A percentile compares a stretch with the other conserved stretches of the same genome.
phyloP scores from a whole-genome alignment of 2,888 invertebrate species.

The Synergus japonicus region DNA sequence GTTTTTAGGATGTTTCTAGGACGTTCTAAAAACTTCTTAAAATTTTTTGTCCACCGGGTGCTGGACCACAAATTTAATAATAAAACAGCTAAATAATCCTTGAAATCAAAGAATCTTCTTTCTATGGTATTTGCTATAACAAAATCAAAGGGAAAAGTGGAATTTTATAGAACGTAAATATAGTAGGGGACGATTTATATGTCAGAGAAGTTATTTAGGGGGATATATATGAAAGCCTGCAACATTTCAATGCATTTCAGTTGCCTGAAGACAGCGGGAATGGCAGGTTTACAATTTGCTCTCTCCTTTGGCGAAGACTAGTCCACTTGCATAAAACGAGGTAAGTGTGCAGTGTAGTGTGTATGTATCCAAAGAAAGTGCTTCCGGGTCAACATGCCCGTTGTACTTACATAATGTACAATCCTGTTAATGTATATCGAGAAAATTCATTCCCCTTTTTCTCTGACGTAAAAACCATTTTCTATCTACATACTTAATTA shows the following conservation, averaged over 20 bases:
- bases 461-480: background rate
- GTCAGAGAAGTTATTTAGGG: slow-evolving; percentile 63
- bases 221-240: slow-evolving; percentile 54
- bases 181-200: slow-evolving; percentile 43
- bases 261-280: slow-evolving; percentile 56
- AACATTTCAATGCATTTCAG: slow-evolving; percentile 64
- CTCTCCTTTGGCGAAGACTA: slow-evolving; percentile 50
- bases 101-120: too few species aligned
- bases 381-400: slow-evolving; percentile 63
- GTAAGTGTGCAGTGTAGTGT: slow-evolving; percentile 31
- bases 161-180: background rate
- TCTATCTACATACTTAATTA: too few species aligned
- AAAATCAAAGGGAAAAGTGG: background rate
- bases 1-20: too few species aligned
- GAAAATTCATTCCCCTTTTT: slow-evolving; percentile 35
- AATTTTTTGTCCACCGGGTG: too few species aligned
- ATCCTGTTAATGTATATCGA: slow-evolving; percentile 7
- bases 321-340: slow-evolving; percentile 41
- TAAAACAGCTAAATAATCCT: too few species aligned
- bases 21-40: too few species aligned
- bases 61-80: too few species aligned
- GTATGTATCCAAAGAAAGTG: slow-evolving; percentile 67
- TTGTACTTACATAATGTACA: slow-evolving; percentile 29
- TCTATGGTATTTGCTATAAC: background rate
- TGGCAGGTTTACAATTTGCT: slow-evolving; percentile 50